A percentile compares a stretch with the other conserved stretches of the same genome.
Conservation (phyloP, 2,888 invertebrate species). For the Folsomia candida region DNA sequence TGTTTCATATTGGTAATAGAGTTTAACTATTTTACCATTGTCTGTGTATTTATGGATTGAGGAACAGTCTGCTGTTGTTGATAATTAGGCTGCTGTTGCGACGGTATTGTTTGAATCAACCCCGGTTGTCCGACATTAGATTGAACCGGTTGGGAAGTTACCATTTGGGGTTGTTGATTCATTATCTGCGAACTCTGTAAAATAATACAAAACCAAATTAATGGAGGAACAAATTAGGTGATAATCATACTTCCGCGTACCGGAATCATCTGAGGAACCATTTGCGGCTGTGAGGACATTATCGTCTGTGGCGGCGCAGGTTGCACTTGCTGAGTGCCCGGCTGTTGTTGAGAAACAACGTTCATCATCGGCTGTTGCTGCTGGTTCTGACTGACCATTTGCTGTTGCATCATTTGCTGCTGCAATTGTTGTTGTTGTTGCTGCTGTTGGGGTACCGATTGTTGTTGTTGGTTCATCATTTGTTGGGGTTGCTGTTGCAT, state of each 20-base stretch:
- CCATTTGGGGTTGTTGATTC: constrained; percentile 14
- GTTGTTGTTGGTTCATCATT: constrained; percentile 54
- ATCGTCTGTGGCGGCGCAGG: constrained; percentile 31
- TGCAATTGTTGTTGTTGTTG: constrained; percentile 54
- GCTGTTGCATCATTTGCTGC: constrained; percentile 46
- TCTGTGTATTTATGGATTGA: constrained; percentile 32
- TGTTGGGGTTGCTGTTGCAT: constrained; percentile 34
- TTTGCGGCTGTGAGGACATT: constrained; percentile 14
- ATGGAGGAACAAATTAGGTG: too few species aligned
- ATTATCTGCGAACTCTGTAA: constrained; percentile 22
- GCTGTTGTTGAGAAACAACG: constrained; percentile 28
- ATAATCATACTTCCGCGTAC: too few species aligned
- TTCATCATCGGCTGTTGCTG: constrained; percentile 33
- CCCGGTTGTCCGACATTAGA: background rate
- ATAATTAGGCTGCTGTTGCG: background rate
- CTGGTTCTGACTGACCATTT: constrained; percentile 61
- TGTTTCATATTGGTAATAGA: too few species aligned
- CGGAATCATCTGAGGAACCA: background rate
- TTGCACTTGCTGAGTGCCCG: constrained; percentile 26
- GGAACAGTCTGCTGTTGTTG: background rate
- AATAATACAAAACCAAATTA: too few species aligned
- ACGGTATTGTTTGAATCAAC: background rate
- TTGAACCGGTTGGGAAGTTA: background rate
- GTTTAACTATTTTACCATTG: constrained; percentile 41
- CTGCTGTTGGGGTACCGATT: constrained; percentile 57